phyloP scores from a whole-genome alignment of 1,140 invertebrate species.

The Melipona quadrifasciata region DNA sequence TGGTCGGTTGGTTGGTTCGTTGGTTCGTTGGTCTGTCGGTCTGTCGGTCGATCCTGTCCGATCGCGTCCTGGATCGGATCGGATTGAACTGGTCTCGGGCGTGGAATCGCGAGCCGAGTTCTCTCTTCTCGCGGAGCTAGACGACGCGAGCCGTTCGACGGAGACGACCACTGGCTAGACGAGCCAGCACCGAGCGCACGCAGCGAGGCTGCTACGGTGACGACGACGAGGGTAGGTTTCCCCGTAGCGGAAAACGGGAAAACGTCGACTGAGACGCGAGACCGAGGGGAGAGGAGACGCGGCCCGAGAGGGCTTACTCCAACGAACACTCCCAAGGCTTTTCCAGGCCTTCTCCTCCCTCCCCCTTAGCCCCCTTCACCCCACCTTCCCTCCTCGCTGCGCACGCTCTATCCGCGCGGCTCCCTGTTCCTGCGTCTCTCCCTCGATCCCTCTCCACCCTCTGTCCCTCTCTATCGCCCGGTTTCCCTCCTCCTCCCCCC shows the following conservation, averaged over 20 bases:
- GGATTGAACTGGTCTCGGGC: not conserved
- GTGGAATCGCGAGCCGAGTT: slow-evolving; percentile 8
- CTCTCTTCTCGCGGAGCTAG: not conserved
- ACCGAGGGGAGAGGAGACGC: slow-evolving; percentile 17
- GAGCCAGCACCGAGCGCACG: not conserved
- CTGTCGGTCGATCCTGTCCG: not conserved
- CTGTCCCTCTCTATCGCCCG: not conserved
- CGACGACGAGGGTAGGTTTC: not conserved
- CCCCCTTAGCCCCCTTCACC: not conserved
- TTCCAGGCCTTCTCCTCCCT: slow-evolving; percentile 49
- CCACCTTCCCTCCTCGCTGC: slow-evolving; percentile 3
- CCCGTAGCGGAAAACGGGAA: slow-evolving; percentile 37
- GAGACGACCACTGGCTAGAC: not conserved
- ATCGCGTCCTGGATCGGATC: no score
- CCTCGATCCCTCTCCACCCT: no score
- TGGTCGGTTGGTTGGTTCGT: not conserved
- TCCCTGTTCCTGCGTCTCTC: not conserved
- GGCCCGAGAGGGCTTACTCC: slow-evolving; percentile 37
- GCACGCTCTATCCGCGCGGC: slow-evolving; percentile 32
- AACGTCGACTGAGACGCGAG: slow-evolving; percentile 41
- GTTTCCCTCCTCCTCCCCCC: not conserved
- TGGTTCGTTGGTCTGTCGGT: not conserved
- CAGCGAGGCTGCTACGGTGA: not conserved
- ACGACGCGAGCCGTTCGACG: not conserved
- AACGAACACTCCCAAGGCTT: slow-evolving; percentile 60